Evolutionary conservation across 2,797 vertebrate species (phyloP).

Genomic region (Microchirus variegatus): DNA sequence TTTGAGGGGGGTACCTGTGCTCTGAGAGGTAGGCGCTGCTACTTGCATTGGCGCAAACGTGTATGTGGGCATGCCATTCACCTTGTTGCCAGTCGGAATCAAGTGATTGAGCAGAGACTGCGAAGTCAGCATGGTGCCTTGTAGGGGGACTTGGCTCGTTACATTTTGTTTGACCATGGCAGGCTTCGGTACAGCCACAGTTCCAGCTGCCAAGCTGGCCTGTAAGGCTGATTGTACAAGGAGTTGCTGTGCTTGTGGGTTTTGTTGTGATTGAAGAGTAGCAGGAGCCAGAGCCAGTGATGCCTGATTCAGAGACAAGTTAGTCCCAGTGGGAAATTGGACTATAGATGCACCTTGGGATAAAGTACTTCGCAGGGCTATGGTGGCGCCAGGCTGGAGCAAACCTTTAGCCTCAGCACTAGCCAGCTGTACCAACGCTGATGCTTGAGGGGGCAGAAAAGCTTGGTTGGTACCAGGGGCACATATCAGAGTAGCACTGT

Average conservation of each 20-base stretch:
- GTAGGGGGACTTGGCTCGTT: slow-evolving; percentile 81
- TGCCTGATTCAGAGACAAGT: slow-evolving; percentile 68
- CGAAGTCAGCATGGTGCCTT: slow-evolving; percentile 86
- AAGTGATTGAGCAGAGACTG: slow-evolving; percentile 92
- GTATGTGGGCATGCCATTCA: slow-evolving; percentile 95
- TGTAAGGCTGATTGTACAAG: slow-evolving; percentile 79
- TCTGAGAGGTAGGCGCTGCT: slow-evolving; percentile 81
- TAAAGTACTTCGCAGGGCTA: slow-evolving; percentile 74
- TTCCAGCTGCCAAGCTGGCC: slow-evolving; percentile 68
- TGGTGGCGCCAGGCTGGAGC: slow-evolving; percentile 78
- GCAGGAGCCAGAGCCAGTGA: slow-evolving; percentile 60
- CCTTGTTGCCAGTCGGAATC: slow-evolving; percentile 92
- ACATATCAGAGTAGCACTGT: slow-evolving; percentile 73
- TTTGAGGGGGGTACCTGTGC: slow-evolving; percentile 77
- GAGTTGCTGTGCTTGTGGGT: slow-evolving; percentile 70
- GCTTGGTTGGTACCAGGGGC: slow-evolving; percentile 72
- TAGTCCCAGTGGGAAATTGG: slow-evolving; percentile 68
- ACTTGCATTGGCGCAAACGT: slow-evolving; percentile 91
- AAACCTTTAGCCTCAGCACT: slow-evolving; percentile 84
- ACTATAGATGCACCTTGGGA: slow-evolving; percentile 61
- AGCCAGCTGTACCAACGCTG: slow-evolving; percentile 83
- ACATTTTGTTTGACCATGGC: slow-evolving; percentile 75
- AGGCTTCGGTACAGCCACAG: slow-evolving; percentile 78
- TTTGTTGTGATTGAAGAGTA: slow-evolving; percentile 63
- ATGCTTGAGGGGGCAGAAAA: slow-evolving; percentile 82